These are phyloP conservation scores for Astreopora myriophthalma DNA, from an alignment of 64 coral and sea anemone species.

Conservation along the genomic window DNA sequence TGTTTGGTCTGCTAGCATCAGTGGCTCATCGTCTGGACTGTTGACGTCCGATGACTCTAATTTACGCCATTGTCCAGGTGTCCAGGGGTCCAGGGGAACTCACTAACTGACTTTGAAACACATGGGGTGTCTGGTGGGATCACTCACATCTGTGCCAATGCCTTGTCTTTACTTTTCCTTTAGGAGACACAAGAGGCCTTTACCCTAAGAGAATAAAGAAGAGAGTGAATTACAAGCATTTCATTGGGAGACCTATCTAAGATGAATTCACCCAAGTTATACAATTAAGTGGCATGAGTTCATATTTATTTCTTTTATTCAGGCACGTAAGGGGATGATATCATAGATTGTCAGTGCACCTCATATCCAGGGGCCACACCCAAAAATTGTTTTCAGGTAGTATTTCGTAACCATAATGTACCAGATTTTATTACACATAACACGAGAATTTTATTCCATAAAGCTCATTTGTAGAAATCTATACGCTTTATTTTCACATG, in stretches of 20 bases:
- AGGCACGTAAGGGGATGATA: background rate
- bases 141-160: conserved; percentile 10
- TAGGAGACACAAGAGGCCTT: background rate
- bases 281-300: background rate
- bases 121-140: conserved; percentile 24
- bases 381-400: too few species aligned
- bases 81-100: conserved; percentile 43
- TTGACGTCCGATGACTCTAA: background rate
- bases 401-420: too few species aligned
- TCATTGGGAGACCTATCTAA: background rate
- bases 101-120: background rate
- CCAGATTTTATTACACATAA: background rate
- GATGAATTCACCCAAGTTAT: background rate
- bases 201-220: background rate
- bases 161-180: conserved; percentile 14
- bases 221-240: background rate
- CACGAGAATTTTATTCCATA: too few species aligned
- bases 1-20: too few species aligned
- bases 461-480: too few species aligned
- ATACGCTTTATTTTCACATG: too few species aligned
- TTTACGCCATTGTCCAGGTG: conserved; percentile 28
- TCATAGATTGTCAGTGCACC: background rate
- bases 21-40: background rate
- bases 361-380: background rate
- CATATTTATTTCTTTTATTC: too few species aligned